phyloP scores from a whole-genome alignment of 1,140 invertebrate species.

The Cryptotermes secundus region DNA sequence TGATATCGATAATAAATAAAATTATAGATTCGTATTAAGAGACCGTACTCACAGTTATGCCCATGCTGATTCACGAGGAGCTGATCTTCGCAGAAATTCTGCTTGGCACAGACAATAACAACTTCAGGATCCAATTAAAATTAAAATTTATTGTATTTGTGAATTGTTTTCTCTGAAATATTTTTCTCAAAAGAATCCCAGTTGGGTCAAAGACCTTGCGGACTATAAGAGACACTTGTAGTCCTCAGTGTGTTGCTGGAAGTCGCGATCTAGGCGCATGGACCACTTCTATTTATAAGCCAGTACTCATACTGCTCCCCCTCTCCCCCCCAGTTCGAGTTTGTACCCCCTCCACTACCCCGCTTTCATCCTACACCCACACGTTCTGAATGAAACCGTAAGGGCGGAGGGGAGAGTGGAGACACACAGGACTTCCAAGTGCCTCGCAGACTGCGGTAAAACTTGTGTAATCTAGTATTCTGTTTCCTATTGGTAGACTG shows the following conservation, averaged over 20 bases:
- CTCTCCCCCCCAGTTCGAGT: conserved; percentile 46
- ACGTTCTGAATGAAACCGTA: conserved; percentile 59
- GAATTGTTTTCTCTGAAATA: background rate
- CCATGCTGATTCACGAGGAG: no score
- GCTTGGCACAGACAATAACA: background rate
- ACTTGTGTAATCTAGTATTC: background rate
- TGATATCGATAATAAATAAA: no score
- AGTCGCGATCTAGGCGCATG: conserved; percentile 30
- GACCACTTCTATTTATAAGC: conserved; percentile 55
- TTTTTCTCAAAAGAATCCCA: background rate
- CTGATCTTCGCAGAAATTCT: conserved; percentile 25
- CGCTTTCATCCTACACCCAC: conserved; percentile 50
- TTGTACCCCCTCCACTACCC: conserved; percentile 35
- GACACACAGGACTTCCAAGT: conserved; percentile 29
- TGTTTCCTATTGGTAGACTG: background rate
- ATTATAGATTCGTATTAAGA: no score
- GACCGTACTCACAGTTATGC: no score
- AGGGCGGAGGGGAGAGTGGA: conserved; percentile 37
- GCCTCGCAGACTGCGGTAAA: background rate
- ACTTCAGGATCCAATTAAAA: background rate
- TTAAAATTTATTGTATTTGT: background rate
- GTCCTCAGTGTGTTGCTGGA: conserved; percentile 33
- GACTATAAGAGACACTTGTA: background rate
- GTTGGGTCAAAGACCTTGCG: background rate
- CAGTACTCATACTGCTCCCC: conserved; percentile 27